Evolutionary conservation across 2,888 invertebrate species (phyloP), one percentile per base, ranked within the genome.

Genomic region (Vanessa cardui): DNA sequence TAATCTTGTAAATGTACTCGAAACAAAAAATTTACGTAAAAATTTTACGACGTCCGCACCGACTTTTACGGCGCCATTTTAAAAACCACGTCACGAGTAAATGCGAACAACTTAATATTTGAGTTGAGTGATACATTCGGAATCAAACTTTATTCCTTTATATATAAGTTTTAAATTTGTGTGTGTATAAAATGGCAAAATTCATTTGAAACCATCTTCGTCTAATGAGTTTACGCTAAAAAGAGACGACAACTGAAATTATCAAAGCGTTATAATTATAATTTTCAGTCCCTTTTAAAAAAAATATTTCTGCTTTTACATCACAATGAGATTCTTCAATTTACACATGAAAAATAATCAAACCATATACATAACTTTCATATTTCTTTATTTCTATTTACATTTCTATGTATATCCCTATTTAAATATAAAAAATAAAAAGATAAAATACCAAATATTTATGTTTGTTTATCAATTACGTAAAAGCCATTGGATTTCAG

Each of bases 41-140:
- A 82, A 78, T 81, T 84, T 80, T 78, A 78, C 78, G 80, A 79
- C 73, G 75, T 74, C 66, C 73, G 74, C 75, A 76, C 77, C 76
- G 72, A 66, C 71, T 76, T 80, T 78, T 76, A 78, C 79, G 76
- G 75, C 74, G 74, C 76, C 77, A 78, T 78, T 78, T 76, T 77
- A 66, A 72, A 72, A 77, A 78, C 79, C 69, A 66, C 69, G 77
- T 76, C 80, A 74, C 74, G 66, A 68, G 72, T 71, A 67, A 66
- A 70, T 66, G 59, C 56, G 68, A 61, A 70, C 72, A 72, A 72
- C 68, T 69, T 70, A 68, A 69, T 70, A 72, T 66, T 56, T 60
- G 44, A 62, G 15, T 31, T 44, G n/a, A 45, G 18, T 18, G 49
- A 6, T 56, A 26, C 58, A 65, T 15, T 52, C 49, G 5, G 66